phyloP scores from a whole-genome alignment of 2,888 invertebrate species.

The Drosophila anomelani region DNA sequence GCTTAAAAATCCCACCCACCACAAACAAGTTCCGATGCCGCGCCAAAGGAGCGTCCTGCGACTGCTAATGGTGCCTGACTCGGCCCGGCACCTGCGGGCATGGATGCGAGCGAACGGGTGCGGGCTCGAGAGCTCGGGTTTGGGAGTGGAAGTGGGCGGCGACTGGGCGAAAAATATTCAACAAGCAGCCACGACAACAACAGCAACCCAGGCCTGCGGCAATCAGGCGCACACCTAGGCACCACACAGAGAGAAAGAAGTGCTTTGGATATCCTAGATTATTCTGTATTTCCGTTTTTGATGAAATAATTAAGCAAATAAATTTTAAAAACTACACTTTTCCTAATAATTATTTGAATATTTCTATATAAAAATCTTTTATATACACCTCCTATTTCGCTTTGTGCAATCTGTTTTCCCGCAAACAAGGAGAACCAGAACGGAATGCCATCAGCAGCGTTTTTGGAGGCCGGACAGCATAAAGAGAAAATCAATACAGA shows the following conservation, averaged over 20 bases:
- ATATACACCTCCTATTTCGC: neutral
- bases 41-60: constrained; percentile 43
- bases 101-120: constrained; percentile 36
- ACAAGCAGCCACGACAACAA: constrained; percentile 42
- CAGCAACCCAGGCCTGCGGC: constrained; percentile 26
- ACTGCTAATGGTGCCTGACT: constrained; percentile 52
- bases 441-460: constrained; percentile 41
- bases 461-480: constrained; percentile 57
- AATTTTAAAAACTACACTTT: neutral
- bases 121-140: constrained; percentile 1
- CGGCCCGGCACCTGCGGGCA: constrained; percentile 43
- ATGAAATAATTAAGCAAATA: neutral
- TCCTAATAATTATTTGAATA: neutral
- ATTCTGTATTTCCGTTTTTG: neutral
- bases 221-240: constrained; percentile 29
- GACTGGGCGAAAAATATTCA: constrained; percentile 40
- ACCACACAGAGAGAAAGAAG: constrained; percentile 10
- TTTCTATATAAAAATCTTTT: neutral
- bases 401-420: constrained; percentile 13
- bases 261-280: neutral
- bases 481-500: constrained; percentile 57
- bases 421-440: constrained; percentile 17
- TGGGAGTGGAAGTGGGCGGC: constrained; percentile 14
- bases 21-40: constrained; percentile 24
- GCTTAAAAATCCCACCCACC: constrained; percentile 40